phyloP scores from a whole-genome alignment of 2,797 vertebrate species.

The Meda fulgida region DNA sequence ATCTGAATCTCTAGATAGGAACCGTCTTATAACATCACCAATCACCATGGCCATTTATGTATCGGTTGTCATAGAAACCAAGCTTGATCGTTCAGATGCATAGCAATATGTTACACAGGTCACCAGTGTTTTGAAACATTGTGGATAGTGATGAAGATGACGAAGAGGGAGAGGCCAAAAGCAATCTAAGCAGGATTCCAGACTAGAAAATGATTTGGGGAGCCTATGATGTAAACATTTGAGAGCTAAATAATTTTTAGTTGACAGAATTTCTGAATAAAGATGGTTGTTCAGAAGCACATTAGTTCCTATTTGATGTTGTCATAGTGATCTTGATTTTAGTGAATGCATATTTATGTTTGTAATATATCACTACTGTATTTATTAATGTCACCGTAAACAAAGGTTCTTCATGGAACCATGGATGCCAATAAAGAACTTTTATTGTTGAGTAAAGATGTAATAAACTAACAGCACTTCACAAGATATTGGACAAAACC shows the following conservation, averaged over 20 bases:
- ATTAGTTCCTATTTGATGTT: background rate
- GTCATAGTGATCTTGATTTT: background rate
- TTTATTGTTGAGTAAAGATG: background rate
- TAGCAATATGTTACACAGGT: background rate
- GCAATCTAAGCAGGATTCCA: background rate
- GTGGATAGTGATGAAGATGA: background rate
- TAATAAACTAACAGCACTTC: background rate
- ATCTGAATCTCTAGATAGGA: background rate
- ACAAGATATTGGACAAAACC: background rate
- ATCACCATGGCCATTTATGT: background rate
- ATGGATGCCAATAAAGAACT: background rate
- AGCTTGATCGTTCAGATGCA: background rate
- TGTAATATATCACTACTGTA: background rate
- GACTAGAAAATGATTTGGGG: background rate
- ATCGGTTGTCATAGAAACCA: background rate
- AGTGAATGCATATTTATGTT: background rate
- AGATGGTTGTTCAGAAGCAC: background rate
- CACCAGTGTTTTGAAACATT: background rate
- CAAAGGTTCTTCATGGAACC: background rate
- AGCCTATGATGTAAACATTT: background rate
- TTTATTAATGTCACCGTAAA: background rate
- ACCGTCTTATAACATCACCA: background rate
- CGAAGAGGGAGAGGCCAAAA: background rate
- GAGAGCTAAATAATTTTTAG: background rate
- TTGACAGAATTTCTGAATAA: background rate